Base-by-base conservation (phyloP, 2,888 invertebrate genomes). In the Zygothrica quintamaculata region DNA sequence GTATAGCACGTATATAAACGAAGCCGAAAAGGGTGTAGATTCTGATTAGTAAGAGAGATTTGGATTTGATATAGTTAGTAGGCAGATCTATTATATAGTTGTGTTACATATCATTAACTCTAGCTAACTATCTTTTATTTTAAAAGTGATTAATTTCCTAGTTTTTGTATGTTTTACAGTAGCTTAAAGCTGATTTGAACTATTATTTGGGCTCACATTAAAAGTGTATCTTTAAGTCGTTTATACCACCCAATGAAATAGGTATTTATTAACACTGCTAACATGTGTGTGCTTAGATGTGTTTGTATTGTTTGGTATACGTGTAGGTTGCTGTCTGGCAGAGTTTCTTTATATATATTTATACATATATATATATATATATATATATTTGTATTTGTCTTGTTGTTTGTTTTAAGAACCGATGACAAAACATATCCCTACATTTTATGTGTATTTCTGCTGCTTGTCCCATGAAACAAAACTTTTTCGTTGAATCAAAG, bases 401-500 rank as follows among this genome's bases (percentile, higher is more conserved):
- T 3, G 3, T 12, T 65, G n/a, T n/a, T 55, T 52, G 36, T 48
- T 55, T 36, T 43, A 43, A 22, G 37, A 55, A 22, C 8, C 51
- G 51, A 52, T 60, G 72, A 62, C 62, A 75, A 61, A 59, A 64
- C 55, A 77, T 55, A 37, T 60, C 47, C 56, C 58, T 61, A 40
- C 29, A 65, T 58, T 74, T 61, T n/a, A 52, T 2, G 18, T 3
- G 18, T 22, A 22, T 22, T 42, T 47, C 40, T 58, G 34, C 29
- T 53, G 5, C 31, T 40, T 42, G 43, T 39, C 12, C n/a, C 40
- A 13, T 25, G 39, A 31, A 18, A 34, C 51, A 51, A 60, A 75
- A 73, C 39, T 77, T 74, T 65, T 31, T 5, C 12, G n/a, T 15
- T 11, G 25, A 37, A 47, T 26, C 9, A 29, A 57, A 44, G 15